Evolutionary conservation across 2,888 invertebrate species (phyloP).

Genomic region (Perdita meconis): DNA sequence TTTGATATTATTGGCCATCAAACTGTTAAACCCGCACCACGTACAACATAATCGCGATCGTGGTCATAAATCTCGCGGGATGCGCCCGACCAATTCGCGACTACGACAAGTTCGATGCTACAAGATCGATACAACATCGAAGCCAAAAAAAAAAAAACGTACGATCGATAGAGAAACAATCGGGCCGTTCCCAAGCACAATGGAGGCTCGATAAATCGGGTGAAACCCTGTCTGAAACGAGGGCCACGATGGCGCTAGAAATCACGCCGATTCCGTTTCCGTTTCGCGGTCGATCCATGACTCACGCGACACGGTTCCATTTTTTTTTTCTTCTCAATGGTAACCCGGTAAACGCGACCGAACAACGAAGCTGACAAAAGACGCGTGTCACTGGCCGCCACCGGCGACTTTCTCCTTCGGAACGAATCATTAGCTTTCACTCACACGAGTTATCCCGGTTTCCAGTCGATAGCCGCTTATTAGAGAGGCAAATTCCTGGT

Average conservation of each 20-base stretch:
- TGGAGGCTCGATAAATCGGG: conserved; percentile 26
- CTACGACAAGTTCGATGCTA: conserved; percentile 40
- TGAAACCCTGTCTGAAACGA: conserved; percentile 38
- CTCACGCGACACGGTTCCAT: conserved; percentile 64
- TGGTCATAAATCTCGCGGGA: conserved; percentile 32
- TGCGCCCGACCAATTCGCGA: conserved; percentile 44
- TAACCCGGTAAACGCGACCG: conserved; percentile 14
- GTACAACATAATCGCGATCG: background rate
- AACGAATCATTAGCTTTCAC: conserved; percentile 74
- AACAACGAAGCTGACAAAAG: conserved; percentile 46
- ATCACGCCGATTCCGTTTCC: conserved; percentile 41
- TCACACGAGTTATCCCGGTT: conserved; percentile 66
- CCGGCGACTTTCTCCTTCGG: conserved; percentile 70
- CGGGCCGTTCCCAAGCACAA: conserved; percentile 30
- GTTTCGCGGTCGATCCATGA: conserved; percentile 41
- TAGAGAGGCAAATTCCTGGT: conserved; percentile 59
- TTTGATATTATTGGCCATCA: no score
- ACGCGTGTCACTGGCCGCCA: conserved; percentile 59
- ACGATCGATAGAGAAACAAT: conserved; percentile 50
- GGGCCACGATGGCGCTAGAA: conserved; percentile 22
- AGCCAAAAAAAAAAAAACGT: conserved; percentile 40
- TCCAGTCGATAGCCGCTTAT: conserved; percentile 63
- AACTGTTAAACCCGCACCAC: background rate
- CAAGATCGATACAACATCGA: conserved; percentile 33
- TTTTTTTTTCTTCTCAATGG: conserved; percentile 20